A percentile compares a stretch with the other conserved stretches of the same genome.
These are phyloP conservation scores for Aplocera efformata DNA, from an alignment of 2,888 invertebrate species.

Conservation along the genomic window DNA sequence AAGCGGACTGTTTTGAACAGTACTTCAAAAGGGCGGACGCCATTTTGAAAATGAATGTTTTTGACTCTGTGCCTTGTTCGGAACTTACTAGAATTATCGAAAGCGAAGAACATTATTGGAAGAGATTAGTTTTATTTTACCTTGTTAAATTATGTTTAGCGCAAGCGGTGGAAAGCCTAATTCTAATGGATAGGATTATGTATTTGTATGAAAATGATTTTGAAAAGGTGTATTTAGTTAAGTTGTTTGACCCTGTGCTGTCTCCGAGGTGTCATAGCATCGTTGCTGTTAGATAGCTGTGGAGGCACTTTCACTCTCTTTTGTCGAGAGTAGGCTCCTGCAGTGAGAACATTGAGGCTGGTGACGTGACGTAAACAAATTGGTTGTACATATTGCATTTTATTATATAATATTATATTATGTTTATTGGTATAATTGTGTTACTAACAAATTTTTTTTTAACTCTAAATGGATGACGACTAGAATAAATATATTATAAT, in stretches of 20 bases:
- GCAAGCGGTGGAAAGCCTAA: constrained; percentile 89
- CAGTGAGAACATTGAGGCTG: too few relatives aligned
- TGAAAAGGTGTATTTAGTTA: constrained; percentile 81
- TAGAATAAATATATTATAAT: too few relatives aligned
- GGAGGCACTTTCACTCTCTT: too few relatives aligned
- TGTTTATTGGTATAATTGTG: too few relatives aligned
- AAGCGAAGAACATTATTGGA: constrained; percentile 57
- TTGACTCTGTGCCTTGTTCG: constrained; percentile 56
- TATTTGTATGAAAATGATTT: constrained; percentile 85
- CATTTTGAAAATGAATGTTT: constrained; percentile 79
- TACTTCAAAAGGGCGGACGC: constrained; percentile 85
- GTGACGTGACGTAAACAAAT: too few relatives aligned
- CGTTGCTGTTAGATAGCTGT: constrained; percentile 77
- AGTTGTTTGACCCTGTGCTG: constrained; percentile 90
- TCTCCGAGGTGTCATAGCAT: constrained; percentile 92
- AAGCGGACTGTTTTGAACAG: constrained; percentile 82
- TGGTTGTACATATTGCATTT: too few relatives aligned
- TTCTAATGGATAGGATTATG: constrained; percentile 89
- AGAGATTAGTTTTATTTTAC: constrained; percentile 87
- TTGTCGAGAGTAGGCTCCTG: too few relatives aligned
- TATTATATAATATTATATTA: too few relatives aligned
- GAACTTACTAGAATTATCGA: constrained; percentile 39
- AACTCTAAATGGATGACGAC: too few relatives aligned
- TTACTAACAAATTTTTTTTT: too few relatives aligned
- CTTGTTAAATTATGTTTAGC: constrained; percentile 88